Evolutionary conservation across 2,888 invertebrate species (phyloP).

Genomic region (Ormyrus rosae): DNA sequence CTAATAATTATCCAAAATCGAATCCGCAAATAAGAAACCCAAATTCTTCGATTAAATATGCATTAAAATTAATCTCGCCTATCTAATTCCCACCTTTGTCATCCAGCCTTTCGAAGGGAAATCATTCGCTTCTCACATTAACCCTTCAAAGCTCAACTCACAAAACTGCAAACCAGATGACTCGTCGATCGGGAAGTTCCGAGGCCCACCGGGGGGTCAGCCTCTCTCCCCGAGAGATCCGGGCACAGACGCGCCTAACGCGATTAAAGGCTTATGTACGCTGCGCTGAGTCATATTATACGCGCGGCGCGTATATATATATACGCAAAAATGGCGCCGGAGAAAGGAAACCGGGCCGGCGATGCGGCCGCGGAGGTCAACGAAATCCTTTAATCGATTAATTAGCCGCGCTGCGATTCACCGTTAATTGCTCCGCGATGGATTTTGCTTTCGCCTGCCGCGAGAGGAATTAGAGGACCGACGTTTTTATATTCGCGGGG

Average conservation of each 20-base stretch:
- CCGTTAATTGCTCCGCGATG: conserved; percentile 42
- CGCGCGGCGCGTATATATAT: background rate
- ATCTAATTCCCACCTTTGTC: too few species aligned
- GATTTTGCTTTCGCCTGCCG: background rate
- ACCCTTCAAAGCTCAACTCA: too few species aligned
- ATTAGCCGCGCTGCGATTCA: conserved; percentile 57
- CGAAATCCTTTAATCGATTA: conserved; percentile 63
- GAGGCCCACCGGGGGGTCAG: background rate
- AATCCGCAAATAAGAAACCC: too few species aligned
- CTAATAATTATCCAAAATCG: too few species aligned
- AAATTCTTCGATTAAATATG: too few species aligned
- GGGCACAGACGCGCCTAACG: conserved; percentile 3
- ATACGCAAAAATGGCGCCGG: background rate
- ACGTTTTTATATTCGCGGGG: background rate
- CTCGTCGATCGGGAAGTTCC: conserved; percentile 6
- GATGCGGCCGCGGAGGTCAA: conserved; percentile 51
- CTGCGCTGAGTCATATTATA: conserved; percentile 23
- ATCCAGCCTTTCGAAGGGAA: too few species aligned
- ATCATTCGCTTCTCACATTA: too few species aligned
- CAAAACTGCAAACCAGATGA: too few species aligned
- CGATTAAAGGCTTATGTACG: conserved; percentile 43
- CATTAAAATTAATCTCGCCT: too few species aligned
- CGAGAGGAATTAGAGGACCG: background rate
- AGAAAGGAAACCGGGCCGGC: conserved; percentile 29
- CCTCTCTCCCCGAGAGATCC: conserved; percentile 4